Percentiles rank a stretch among this genome's conserved stretches.
phyloP scores from a whole-genome alignment of 2,113 vertebrate species.

The Isichthys henryi region DNA sequence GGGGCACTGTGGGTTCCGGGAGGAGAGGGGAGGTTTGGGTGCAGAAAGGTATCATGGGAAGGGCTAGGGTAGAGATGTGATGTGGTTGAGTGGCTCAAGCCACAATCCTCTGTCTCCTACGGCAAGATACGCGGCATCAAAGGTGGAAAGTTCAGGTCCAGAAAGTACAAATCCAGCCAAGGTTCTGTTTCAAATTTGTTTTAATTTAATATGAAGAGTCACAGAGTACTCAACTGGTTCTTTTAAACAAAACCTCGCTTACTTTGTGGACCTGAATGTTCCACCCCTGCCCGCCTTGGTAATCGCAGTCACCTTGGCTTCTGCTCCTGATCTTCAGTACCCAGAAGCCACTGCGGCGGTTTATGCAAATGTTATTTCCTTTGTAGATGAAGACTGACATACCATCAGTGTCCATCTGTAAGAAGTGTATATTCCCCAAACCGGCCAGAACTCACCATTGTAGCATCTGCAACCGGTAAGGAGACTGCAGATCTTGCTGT shows the following conservation, averaged over 20 bases:
- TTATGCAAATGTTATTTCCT: not conserved
- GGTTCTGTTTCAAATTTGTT: too few species aligned
- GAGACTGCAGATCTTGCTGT: not conserved
- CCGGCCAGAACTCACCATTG: slow-evolving; percentile 93
- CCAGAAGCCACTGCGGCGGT: not conserved
- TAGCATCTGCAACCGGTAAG: slow-evolving; percentile 91
- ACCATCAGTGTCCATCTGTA: slow-evolving; percentile 82
- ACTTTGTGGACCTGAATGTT: too few species aligned
- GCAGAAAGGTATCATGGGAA: not conserved
- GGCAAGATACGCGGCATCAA: not conserved
- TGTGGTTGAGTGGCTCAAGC: not conserved
- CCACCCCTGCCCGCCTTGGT: not conserved
- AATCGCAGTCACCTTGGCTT: not conserved
- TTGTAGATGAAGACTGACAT: slow-evolving; percentile 61
- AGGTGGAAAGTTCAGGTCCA: too few species aligned
- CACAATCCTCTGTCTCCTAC: not conserved
- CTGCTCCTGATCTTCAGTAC: not conserved
- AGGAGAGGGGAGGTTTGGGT: not conserved
- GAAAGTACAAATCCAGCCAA: too few species aligned
- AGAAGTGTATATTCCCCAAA: slow-evolving; percentile 91
- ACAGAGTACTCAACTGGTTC: too few species aligned
- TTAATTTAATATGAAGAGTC: too few species aligned
- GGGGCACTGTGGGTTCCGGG: not conserved
- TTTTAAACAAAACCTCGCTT: too few species aligned
- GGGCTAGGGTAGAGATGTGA: not conserved